phyloP scores from a whole-genome alignment of 2,888 invertebrate genomes.

The Augochlorella aurata region DNA sequence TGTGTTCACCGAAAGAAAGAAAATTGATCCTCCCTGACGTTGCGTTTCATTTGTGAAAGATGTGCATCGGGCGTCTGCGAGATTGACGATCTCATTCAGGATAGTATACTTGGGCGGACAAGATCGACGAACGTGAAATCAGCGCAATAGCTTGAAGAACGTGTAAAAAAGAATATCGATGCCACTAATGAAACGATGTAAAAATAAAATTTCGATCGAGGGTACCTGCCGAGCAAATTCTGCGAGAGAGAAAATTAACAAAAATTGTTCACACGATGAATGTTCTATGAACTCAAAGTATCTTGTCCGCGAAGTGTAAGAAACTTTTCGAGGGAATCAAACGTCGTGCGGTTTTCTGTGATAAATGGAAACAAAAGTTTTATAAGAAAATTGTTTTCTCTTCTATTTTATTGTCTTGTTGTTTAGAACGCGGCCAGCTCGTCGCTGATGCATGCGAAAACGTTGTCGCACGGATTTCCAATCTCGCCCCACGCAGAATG shows the following conservation, averaged over 20 bases:
- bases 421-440: slow-evolving; percentile 4
- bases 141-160: not conserved
- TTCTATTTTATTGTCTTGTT: not conserved
- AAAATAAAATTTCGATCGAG: not conserved
- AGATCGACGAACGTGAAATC: not conserved
- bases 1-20: slow-evolving; percentile 18
- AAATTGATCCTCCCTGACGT: slow-evolving; percentile 19
- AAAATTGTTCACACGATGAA: not conserved
- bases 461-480: slow-evolving; percentile 42
- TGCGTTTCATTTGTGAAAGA: slow-evolving; percentile 35
- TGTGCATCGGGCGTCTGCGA: slow-evolving; percentile 44
- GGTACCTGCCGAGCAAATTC: not conserved
- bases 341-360: slow-evolving; percentile 39
- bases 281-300: not conserved
- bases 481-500: slow-evolving; percentile 48
- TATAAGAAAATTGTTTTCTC: slow-evolving; percentile 22
- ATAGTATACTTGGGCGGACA: slow-evolving; percentile 2
- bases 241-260: not conserved
- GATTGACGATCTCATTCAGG: slow-evolving; percentile 43
- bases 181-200: not conserved
- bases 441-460: slow-evolving; percentile 11
- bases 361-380: slow-evolving; percentile 36
- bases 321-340: slow-evolving; percentile 2
- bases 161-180: not conserved
- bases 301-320: slow-evolving; percentile 2